A percentile compares a stretch with the other conserved stretches of the same genome.
Conservation (phyloP, 2,113 vertebrate species). For the Myotis lucifugus region DNA sequence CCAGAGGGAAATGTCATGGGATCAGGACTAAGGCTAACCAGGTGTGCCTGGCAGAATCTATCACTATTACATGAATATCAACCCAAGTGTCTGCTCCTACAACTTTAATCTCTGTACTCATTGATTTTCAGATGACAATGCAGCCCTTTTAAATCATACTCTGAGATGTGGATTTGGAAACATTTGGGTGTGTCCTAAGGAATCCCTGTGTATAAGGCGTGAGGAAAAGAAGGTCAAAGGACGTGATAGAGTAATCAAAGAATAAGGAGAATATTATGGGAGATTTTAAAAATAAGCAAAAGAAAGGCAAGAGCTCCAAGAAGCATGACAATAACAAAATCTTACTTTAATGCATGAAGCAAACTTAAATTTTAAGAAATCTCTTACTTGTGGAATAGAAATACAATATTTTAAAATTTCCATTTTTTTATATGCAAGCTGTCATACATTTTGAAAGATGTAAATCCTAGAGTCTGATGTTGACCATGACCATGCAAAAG, state of each 20-base stretch:
- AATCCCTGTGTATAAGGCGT: background rate
- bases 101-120: background rate
- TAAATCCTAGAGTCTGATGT: background rate
- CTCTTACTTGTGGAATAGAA: background rate
- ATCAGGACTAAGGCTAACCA: background rate
- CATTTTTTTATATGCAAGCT: background rate
- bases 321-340: background rate
- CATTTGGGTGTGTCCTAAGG: background rate
- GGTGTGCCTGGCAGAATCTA: background rate
- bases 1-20: background rate
- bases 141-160: background rate
- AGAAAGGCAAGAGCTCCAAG: background rate
- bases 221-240: background rate
- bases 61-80: background rate
- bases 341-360: background rate
- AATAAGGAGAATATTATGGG: background rate
- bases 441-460: background rate
- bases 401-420: background rate
- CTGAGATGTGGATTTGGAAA: background rate
- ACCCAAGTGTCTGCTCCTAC: too few relatives aligned
- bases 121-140: background rate
- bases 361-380: background rate
- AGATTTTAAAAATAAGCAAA: background rate
- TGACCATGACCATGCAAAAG: background rate
- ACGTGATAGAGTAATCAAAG: background rate